phyloP scores from a whole-genome alignment of 2,888 invertebrate species.

The Ophonus ardosiacus region DNA sequence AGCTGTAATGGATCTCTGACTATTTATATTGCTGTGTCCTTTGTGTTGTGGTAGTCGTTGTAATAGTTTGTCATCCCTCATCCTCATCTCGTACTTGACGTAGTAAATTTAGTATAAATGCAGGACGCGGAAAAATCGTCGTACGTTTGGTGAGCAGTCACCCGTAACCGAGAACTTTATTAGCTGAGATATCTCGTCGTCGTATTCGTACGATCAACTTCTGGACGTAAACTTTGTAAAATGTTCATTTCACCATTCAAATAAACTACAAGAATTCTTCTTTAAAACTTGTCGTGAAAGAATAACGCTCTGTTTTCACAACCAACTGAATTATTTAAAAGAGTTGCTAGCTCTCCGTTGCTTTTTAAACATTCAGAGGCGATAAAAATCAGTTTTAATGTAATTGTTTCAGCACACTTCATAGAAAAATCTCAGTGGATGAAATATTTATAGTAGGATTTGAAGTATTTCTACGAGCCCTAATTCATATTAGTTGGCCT shows the following conservation, averaged over 20 bases:
- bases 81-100: not conserved
- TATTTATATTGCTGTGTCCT: too few relatives aligned
- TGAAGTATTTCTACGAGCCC: too few relatives aligned
- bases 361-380: not conserved
- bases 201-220: not conserved
- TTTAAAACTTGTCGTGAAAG: slow-evolving; percentile 2
- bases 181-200: slow-evolving; percentile 46
- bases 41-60: not conserved
- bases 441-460: too few relatives aligned
- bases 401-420: too few relatives aligned
- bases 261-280: slow-evolving; percentile 46
- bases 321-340: slow-evolving; percentile 4
- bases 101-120: slow-evolving; percentile 32
- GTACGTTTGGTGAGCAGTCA: slow-evolving; percentile 27
- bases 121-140: slow-evolving; percentile 36
- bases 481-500: too few relatives aligned
- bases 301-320: slow-evolving; percentile 32
- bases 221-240: slow-evolving; percentile 36
- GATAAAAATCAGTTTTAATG: not conserved
- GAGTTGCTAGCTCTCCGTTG: not conserved
- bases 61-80: not conserved
- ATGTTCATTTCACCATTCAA: slow-evolving; percentile 46
- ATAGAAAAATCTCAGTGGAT: too few relatives aligned
- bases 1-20: too few relatives aligned
- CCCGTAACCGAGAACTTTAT: slow-evolving; percentile 50